phyloP scores from a whole-genome alignment of 1,140 invertebrate species.

The Achroia grisella region DNA sequence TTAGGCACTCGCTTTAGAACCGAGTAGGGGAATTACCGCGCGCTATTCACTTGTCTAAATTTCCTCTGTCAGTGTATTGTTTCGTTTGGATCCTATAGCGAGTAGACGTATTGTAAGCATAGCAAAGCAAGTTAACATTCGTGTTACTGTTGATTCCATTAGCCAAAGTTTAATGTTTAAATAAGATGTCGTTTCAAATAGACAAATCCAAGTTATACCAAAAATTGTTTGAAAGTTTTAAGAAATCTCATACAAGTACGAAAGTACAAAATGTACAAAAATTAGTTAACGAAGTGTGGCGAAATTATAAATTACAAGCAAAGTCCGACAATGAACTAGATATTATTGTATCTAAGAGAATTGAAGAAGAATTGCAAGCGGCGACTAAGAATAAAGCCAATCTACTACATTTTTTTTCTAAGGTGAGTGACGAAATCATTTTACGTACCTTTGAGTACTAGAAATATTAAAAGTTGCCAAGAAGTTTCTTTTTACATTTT shows the following conservation, averaged over 20 bases:
- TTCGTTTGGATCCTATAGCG: slow-evolving; percentile 19
- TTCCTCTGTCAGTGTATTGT: slow-evolving; percentile 24
- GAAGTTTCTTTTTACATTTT: not conserved
- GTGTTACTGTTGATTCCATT: too few relatives aligned
- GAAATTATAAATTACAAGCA: slow-evolving; percentile 30
- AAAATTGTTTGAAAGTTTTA: slow-evolving; percentile 28
- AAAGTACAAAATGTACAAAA: slow-evolving; percentile 30
- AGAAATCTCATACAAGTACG: slow-evolving; percentile 24
- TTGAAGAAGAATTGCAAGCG: slow-evolving; percentile 20
- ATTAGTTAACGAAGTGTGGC: slow-evolving; percentile 31
- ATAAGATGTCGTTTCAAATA: too few relatives aligned
- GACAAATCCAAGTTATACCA: slow-evolving; percentile 29
- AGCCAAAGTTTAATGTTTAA: too few relatives aligned
- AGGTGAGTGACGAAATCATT: slow-evolving; percentile 14
- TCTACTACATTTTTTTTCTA: slow-evolving; percentile 17
- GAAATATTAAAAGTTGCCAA: not conserved
- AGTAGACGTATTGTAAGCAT: slow-evolving; percentile 21
- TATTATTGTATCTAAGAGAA: slow-evolving; percentile 32
- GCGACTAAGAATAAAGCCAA: slow-evolving; percentile 24
- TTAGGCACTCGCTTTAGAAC: too few relatives aligned
- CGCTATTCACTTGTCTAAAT: slow-evolving; percentile 31
- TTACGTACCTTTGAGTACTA: not conserved
- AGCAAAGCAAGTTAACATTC: too few relatives aligned
- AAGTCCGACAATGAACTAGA: slow-evolving; percentile 27
- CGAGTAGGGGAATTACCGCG: slow-evolving; percentile 33